These are phyloP conservation scores for Pterostichus madidus DNA, from an alignment of 2,888 invertebrate species.

Conservation along the genomic window DNA sequence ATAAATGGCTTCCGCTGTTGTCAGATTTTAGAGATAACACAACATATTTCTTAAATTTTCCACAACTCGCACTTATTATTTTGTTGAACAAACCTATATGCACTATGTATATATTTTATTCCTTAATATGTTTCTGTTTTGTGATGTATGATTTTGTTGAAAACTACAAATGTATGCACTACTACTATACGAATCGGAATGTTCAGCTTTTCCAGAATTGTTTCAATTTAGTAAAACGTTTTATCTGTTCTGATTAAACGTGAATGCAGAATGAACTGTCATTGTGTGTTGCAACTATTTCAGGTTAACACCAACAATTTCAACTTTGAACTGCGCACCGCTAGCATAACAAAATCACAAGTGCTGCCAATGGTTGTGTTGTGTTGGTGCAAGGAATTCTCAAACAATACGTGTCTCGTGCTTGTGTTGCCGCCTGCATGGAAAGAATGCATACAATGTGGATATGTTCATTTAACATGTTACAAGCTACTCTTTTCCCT, in stretches of 20 bases:
- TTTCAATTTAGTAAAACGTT: constrained; percentile 48
- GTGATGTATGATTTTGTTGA: background rate
- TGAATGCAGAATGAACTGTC: constrained; percentile 13
- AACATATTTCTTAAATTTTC: background rate
- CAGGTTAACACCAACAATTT: constrained; percentile 33
- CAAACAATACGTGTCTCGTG: constrained; percentile 23
- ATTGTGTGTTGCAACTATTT: constrained; percentile 40
- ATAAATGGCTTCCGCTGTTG: constrained; percentile 32
- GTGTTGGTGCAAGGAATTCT: constrained; percentile 1
- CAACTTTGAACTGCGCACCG: constrained; percentile 19
- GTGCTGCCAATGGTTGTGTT: background rate
- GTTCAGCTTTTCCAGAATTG: constrained; percentile 22
- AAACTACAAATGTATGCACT: background rate
- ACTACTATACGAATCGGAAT: background rate
- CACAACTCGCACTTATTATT: background rate
- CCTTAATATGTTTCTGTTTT: background rate
- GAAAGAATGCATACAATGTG: no score
- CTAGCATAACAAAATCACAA: constrained; percentile 33
- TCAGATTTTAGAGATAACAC: background rate
- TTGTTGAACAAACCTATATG: no score
- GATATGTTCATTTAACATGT: background rate
- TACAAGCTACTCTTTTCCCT: background rate
- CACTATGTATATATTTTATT: no score
- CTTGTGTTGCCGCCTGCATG: no score
- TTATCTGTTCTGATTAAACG: constrained; percentile 46